Evolutionary conservation across 2,888 invertebrate genomes (phyloP).

Genomic region (Terebella lapidaria): DNA sequence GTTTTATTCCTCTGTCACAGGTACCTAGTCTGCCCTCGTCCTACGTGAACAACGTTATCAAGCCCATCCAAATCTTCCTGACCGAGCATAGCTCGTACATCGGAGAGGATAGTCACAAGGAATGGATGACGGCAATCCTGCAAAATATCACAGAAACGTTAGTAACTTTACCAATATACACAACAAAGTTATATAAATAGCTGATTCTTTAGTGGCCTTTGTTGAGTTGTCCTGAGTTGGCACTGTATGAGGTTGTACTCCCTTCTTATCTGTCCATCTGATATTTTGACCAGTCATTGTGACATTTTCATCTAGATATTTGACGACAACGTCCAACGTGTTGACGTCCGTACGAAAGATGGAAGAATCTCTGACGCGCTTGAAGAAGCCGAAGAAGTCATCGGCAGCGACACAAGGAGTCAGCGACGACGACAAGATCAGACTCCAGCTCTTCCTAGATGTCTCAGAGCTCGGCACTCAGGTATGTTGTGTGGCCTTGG

Average conservation of each 20-base stretch:
- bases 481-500: slow-evolving; percentile 44
- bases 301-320: slow-evolving; percentile 39
- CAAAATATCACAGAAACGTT: not conserved
- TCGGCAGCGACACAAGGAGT: slow-evolving; percentile 61
- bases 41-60: slow-evolving; percentile 35
- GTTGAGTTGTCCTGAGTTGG: no score
- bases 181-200: not conserved
- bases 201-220: no score
- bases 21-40: slow-evolving; percentile 35
- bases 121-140: slow-evolving; percentile 6
- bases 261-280: no score
- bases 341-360: slow-evolving; percentile 90
- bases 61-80: slow-evolving; percentile 39
- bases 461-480: slow-evolving; percentile 69
- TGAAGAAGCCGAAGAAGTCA: slow-evolving; percentile 75
- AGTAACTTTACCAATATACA: not conserved
- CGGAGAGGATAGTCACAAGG: slow-evolving; percentile 7
- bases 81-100: slow-evolving; percentile 32
- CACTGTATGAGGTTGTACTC: no score
- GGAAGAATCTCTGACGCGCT: slow-evolving; percentile 83
- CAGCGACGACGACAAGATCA: slow-evolving; percentile 90
- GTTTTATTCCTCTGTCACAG: not conserved
- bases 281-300: no score
- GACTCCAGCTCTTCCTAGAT: slow-evolving; percentile 82
- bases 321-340: slow-evolving; percentile 72